These are phyloP conservation scores for Scrobipalpa atriplicella DNA, from an alignment of 2,888 invertebrate species.

Conservation along the genomic window DNA sequence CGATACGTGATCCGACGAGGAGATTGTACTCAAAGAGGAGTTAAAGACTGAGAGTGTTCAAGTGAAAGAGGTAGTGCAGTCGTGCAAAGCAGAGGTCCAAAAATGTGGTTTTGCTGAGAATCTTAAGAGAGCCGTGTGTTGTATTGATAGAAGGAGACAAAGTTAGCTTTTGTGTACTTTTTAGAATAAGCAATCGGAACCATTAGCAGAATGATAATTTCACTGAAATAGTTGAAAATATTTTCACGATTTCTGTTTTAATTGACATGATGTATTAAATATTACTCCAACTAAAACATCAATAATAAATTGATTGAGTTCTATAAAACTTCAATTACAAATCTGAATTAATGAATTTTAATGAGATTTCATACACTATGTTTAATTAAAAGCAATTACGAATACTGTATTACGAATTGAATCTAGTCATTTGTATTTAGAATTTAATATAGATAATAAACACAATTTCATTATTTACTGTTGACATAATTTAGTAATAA, in stretches of 20 bases:
- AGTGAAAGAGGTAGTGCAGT: constrained; percentile 49
- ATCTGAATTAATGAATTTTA: neutral
- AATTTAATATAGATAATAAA: neutral
- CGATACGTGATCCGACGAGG: constrained; percentile 81
- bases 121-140: constrained; percentile 73
- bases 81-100: constrained; percentile 63
- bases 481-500: neutral
- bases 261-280: neutral
- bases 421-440: constrained; percentile 1
- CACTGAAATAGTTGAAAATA: no score
- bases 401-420: neutral
- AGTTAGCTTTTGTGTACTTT: constrained; percentile 52
- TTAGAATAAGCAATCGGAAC: neutral
- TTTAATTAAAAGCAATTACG: neutral
- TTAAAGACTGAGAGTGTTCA: constrained; percentile 65
- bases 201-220: neutral
- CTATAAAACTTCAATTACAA: neutral
- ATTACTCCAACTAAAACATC: neutral
- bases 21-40: constrained; percentile 51
- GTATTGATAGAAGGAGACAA: constrained; percentile 73
- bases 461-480: constrained; percentile 7
- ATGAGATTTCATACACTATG: neutral
- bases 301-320: neutral
- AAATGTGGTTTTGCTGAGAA: constrained; percentile 74
- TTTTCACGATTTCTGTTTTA: neutral